Percentiles rank a stretch among this genome's conserved stretches.
These are phyloP conservation scores for Gymnobelideus leadbeateri DNA, from an alignment of 2,113 vertebrate species.

Conservation along the genomic window DNA sequence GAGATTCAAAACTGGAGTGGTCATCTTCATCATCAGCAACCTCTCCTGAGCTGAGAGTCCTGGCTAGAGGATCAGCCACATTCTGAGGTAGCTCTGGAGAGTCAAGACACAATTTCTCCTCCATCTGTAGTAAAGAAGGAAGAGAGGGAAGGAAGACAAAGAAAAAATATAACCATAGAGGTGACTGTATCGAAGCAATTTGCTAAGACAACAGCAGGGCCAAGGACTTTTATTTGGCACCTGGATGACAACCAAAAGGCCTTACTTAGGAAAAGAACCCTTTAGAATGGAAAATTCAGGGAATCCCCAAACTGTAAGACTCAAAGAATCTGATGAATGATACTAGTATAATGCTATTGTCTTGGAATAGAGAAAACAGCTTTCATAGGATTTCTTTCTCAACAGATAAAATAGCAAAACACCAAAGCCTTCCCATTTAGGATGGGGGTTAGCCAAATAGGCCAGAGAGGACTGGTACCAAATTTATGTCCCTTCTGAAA, in stretches of 20 bases:
- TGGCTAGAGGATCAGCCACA: accelerated
- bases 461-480: neutral
- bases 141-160: accelerated
- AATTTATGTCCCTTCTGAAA: neutral
- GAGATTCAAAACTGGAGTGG: neutral
- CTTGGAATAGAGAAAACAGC: neutral
- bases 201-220: neutral
- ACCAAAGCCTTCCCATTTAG: neutral
- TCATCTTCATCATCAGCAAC: constrained; percentile 56
- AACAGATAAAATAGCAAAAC: neutral
- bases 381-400: neutral
- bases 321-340: neutral
- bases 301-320: neutral
- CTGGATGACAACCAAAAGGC: neutral
- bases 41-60: constrained; percentile 60
- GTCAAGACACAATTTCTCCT: constrained; percentile 39
- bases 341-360: neutral
- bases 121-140: constrained; percentile 49
- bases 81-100: constrained; percentile 13
- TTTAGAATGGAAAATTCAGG: neutral
- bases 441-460: neutral
- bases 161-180: neutral
- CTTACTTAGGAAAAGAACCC: neutral
- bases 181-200: neutral
- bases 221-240: neutral